Base-by-base conservation (phyloP, 2,888 invertebrate species). In the Calameuta filiformis region DNA sequence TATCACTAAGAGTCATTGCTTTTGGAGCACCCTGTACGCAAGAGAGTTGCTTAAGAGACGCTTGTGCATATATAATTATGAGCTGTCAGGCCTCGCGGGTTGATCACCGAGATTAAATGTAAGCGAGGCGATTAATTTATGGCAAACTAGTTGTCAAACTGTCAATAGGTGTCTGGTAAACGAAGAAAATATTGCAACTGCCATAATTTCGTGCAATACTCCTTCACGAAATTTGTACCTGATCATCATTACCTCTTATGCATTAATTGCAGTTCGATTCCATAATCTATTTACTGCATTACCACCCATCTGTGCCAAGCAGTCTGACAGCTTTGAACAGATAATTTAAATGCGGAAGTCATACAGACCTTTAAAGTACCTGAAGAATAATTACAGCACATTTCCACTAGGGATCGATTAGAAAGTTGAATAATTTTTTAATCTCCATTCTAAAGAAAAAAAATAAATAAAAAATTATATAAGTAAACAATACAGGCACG, bases 41-140 rank as follows among this genome's bases (percentile, higher is more conserved):
- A 23, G 23, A 56, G 23, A 23, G 56, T 56, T 56, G 56, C 34
- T 71, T 33, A 71, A 34, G 34, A 71, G 71, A 71, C 68, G 75
- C 71, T 75, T 56, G 76, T 73, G 74, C 79, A 68, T 71, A 73
- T 76, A n/a, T 75, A 81, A 80, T 81, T 81, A 80, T 75, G 79
- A 76, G 77, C 75, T 73, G 76, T 78, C 56, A 75, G 31, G 56
- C 73, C 31, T 69, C 73, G 37, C 73, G 68, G 15, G 77, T 75
- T 78, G 75, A 77, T 81, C 77, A 35, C 35, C 75, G 40, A 73
- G 74, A 79, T 83, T 77, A 81, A 81, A 75, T 71, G 78, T 77
- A 68, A 79, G 73, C 73, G 79, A 78, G 80, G 77, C 80, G 83
- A 81, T 76, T 77, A 76, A 79, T 77, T 73, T 81, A 80, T 78